Conservation (phyloP, 2,888 invertebrate genomes). For the Agonopterix heracliana region DNA sequence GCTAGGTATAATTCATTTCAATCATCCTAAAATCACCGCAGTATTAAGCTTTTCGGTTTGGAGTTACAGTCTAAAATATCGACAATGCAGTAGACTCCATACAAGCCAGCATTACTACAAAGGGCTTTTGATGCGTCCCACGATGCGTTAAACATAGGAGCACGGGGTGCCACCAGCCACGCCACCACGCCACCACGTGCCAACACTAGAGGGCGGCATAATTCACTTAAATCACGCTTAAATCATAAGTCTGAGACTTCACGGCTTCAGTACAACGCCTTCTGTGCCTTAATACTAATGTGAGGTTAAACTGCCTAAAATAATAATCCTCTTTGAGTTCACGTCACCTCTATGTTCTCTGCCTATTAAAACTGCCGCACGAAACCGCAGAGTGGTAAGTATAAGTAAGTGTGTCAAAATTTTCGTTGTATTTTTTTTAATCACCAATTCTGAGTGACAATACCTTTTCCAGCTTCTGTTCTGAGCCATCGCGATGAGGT, state of each 20-base stretch:
- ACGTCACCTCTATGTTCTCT: too few species aligned
- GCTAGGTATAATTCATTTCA: too few species aligned
- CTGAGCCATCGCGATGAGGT: too few species aligned
- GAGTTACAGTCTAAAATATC: too few species aligned
- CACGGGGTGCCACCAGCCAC: constrained; percentile 28
- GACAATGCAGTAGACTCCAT: background rate
- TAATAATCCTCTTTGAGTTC: background rate
- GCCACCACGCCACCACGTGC: constrained; percentile 11
- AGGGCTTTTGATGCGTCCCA: constrained; percentile 56
- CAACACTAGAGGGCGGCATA: constrained; percentile 43
- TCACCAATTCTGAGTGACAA: too few species aligned
- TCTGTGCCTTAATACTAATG: constrained; percentile 21
- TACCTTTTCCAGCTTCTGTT: too few species aligned
- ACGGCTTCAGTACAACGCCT: constrained; percentile 26
- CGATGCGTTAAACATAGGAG: constrained; percentile 59
- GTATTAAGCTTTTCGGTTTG: too few species aligned
- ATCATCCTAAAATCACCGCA: too few species aligned
- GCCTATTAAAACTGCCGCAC: too few species aligned
- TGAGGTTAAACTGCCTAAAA: background rate
- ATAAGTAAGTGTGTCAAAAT: too few species aligned
- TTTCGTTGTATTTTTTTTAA: too few species aligned
- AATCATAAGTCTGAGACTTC: constrained; percentile 22
- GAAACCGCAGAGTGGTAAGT: too few species aligned
- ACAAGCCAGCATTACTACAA: background rate
- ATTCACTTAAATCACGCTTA: constrained; percentile 61